Conservation (phyloP, 2,113 vertebrate species). For the Ammospiza nelsoni region DNA sequence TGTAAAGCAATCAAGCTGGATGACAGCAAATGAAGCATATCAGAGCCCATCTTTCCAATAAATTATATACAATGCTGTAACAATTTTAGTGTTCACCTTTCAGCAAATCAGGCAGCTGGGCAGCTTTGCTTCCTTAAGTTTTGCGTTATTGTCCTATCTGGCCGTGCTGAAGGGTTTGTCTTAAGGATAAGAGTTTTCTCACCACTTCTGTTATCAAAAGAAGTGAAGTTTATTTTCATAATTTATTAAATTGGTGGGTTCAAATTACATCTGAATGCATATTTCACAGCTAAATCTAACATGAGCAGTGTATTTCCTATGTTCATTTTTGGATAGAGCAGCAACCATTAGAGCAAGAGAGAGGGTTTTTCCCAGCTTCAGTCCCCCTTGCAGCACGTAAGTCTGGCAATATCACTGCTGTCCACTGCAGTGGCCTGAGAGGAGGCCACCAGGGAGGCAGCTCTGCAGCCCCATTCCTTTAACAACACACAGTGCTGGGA, state of each 20-base stretch:
- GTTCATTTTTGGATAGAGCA: not conserved
- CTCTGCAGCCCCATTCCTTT: not conserved
- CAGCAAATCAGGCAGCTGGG: not conserved
- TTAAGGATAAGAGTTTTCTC: not conserved
- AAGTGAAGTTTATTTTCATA: not conserved
- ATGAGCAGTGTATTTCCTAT: not conserved
- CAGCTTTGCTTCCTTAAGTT: not conserved
- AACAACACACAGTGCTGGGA: not conserved
- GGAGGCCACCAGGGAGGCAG: rapidly evolving
- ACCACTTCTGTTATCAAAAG: not conserved
- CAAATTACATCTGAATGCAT: not conserved
- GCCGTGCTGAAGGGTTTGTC: not conserved
- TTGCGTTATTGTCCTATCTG: not conserved
- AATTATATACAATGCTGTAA: rapidly evolving
- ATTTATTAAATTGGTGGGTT: not conserved
- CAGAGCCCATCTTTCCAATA: not conserved
- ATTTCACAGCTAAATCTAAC: not conserved
- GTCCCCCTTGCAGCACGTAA: not conserved
- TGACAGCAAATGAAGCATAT: not conserved
- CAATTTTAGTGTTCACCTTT: not conserved
- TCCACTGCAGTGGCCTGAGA: not conserved
- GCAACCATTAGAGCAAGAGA: no score
- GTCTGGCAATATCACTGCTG: not conserved
- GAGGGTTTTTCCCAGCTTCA: not conserved
- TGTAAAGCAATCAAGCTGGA: rapidly evolving